Base-by-base conservation (phyloP, 2,888 invertebrate species). In the Caenorhabditis sp. region DNA sequence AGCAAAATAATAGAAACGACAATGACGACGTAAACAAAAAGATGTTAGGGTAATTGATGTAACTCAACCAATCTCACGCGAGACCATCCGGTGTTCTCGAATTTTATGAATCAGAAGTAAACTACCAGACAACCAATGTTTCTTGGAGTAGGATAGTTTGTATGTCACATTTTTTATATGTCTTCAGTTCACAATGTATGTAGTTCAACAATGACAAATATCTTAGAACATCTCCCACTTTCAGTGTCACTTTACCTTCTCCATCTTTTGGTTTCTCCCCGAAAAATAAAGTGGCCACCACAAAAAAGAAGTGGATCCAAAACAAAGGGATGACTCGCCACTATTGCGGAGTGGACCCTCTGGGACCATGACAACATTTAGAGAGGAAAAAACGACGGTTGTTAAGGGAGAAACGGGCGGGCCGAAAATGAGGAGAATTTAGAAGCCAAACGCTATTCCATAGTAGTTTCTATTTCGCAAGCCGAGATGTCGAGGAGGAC, bases 401-500 rank as follows among this genome's bases (percentile, higher is more conserved):
- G 69, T 47, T 28, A 77, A 16, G 69, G 51, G 51, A 16, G 49
- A 61, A 35, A 19, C 22, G 47, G 8, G 66, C 47, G 64, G n/a
- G 44, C 51, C 8, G 41, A 22, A 26, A 19, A 28, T 14, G 16
- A 31, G 24, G 14, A 10, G 26, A 4, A 22, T 63, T 66, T 26
- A 31, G 47, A 8, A 28, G 26, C n/a, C 49, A 24, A 26, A 24
- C 26, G 6, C 54, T 49, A 51, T 54, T 38, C 31, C 14, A 22
- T 28, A 19, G 47, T 19, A 51, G 28, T 54, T 54, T 49, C 22
- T 54, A 2, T 54, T n/a, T 54, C 5, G 22, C 19, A 16, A 47
- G 7, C n/a, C 12, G 41, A 22, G n/a, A 84, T 84, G 84, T 75
- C 84, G 14, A 69, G 84, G 26, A 75, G 84, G 26, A 54, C 83